Conservation (phyloP, 2,113 vertebrate species). For the Vulpes ferrilata region DNA sequence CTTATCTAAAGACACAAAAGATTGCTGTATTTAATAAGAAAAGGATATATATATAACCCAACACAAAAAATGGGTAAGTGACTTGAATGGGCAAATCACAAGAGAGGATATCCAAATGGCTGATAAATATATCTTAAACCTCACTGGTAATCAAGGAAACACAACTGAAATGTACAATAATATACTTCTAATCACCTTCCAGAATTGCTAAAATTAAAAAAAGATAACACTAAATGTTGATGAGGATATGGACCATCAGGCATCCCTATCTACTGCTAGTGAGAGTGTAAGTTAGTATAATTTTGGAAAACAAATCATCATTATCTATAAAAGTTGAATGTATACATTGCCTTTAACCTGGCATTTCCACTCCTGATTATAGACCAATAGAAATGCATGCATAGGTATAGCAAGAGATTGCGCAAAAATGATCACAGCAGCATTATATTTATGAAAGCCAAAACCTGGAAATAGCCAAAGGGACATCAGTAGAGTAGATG, state of each 20-base stretch:
- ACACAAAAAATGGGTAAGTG: background rate
- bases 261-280: background rate
- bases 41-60: background rate
- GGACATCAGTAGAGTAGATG: background rate
- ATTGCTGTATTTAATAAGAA: background rate
- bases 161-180: background rate
- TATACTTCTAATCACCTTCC: background rate
- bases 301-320: background rate
- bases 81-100: background rate
- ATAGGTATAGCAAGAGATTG: background rate
- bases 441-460: background rate
- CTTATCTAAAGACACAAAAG: background rate
- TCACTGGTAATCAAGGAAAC: background rate
- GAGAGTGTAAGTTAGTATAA: background rate
- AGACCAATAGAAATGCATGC: background rate
- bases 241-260: background rate
- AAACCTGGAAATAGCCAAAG: background rate
- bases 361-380: background rate
- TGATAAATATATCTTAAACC: background rate
- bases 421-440: background rate
- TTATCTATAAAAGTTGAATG: background rate
- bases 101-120: background rate
- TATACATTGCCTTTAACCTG: background rate
- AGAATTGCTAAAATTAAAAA: background rate
- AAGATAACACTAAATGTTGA: background rate